Conservation (phyloP, 2,113 vertebrate species). For the Strigops habroptila region DNA sequence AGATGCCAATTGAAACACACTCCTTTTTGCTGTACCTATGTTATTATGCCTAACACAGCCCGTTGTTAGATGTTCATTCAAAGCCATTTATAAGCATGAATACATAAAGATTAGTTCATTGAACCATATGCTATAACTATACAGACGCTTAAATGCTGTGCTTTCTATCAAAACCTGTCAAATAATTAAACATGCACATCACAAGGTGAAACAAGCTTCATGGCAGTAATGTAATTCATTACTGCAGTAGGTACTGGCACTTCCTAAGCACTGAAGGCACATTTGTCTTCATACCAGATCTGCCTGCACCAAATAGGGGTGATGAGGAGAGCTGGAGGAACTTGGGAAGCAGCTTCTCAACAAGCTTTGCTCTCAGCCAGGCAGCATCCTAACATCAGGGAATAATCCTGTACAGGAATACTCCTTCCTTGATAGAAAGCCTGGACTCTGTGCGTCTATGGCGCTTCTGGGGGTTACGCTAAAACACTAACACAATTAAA, state of each 20-base stretch:
- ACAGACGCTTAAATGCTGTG: background rate
- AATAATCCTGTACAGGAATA: background rate
- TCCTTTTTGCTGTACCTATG: background rate
- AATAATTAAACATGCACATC: slow-evolving; percentile 14
- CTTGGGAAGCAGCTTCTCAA: background rate
- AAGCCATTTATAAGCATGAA: slow-evolving; percentile 52
- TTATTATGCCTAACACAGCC: slow-evolving; percentile 13
- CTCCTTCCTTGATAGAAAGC: background rate
- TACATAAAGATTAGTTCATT: slow-evolving; percentile 60
- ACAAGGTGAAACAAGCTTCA: background rate
- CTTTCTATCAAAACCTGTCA: slow-evolving; percentile 1
- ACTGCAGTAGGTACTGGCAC: background rate
- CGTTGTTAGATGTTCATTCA: slow-evolving; percentile 47
- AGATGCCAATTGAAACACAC: slow-evolving; percentile 38
- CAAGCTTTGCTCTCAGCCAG: background rate
- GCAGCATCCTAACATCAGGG: background rate
- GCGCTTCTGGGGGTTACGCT: accelerated
- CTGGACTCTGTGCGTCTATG: too few relatives aligned
- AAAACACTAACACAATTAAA: background rate
- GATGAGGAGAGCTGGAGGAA: background rate
- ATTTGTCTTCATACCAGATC: background rate
- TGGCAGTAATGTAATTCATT: background rate
- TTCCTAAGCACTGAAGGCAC: background rate
- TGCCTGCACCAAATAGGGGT: background rate
- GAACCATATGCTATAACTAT: slow-evolving; percentile 25